Percentiles rank a stretch among this genome's conserved stretches.
These are phyloP conservation scores for Ectemnius lituratus DNA, from an alignment of 2,888 invertebrate species.

Conservation along the genomic window DNA sequence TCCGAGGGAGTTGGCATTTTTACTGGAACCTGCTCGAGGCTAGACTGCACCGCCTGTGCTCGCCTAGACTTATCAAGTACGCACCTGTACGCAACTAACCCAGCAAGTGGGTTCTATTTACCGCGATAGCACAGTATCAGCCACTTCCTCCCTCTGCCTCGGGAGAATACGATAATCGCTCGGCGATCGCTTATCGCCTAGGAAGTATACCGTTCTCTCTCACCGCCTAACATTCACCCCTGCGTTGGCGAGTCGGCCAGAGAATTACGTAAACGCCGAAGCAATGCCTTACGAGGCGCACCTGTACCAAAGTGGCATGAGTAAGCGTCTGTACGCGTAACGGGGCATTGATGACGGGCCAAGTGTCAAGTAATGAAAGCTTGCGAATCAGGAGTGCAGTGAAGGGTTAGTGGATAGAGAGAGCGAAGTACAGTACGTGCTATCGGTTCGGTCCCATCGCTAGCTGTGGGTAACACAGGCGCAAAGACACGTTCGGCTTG, in stretches of 20 bases:
- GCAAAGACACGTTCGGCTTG: slow-evolving; percentile 51
- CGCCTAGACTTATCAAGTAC: slow-evolving; percentile 1
- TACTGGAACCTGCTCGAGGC: not conserved
- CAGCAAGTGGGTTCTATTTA: not conserved
- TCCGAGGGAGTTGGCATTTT: not conserved
- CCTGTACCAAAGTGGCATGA: not conserved
- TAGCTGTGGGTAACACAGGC: slow-evolving; percentile 43
- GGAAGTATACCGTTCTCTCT: not conserved
- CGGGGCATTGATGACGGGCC: not conserved
- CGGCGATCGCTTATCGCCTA: not conserved
- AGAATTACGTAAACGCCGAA: too few species aligned
- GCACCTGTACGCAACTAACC: not conserved
- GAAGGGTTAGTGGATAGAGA: not conserved
- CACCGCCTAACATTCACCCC: too few species aligned
- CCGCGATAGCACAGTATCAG: not conserved
- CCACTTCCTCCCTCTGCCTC: not conserved
- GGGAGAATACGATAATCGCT: not conserved
- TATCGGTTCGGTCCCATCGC: slow-evolving; percentile 45
- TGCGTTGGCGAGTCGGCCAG: too few species aligned
- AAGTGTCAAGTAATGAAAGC: not conserved
- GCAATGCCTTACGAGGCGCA: too few species aligned
- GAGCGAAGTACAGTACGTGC: not conserved
- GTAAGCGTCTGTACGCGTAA: not conserved
- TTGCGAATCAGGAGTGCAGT: not conserved
- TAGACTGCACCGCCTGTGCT: not conserved